Conservation (phyloP, 2,888 invertebrate species). For the Pheosia tremula region DNA sequence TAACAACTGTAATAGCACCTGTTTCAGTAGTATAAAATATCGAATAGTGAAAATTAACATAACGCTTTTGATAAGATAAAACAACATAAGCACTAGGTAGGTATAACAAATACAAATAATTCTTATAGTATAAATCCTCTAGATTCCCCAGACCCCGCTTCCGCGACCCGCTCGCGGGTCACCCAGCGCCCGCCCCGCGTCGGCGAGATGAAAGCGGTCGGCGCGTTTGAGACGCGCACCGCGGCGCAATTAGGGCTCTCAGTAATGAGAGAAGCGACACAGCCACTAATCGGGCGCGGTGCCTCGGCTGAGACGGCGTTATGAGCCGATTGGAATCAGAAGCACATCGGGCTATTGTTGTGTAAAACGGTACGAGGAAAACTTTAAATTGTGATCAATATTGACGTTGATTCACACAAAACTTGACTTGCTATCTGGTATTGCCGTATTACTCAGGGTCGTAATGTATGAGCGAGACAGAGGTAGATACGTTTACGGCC, state of each 20-base stretch:
- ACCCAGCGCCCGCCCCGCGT: constrained; percentile 35
- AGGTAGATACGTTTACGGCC: too few species aligned
- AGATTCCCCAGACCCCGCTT: constrained; percentile 13
- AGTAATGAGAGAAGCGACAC: constrained; percentile 81
- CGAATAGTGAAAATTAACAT: too few species aligned
- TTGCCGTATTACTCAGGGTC: too few species aligned
- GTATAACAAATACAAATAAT: too few species aligned
- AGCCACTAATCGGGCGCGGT: constrained; percentile 73
- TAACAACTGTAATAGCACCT: too few species aligned
- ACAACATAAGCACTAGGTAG: too few species aligned
- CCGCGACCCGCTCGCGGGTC: constrained; percentile 31
- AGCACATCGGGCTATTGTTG: constrained; percentile 37
- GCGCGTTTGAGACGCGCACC: constrained; percentile 72
- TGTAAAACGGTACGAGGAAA: constrained; percentile 8
- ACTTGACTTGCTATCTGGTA: too few species aligned
- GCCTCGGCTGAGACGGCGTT: constrained; percentile 48
- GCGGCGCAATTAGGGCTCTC: constrained; percentile 75
- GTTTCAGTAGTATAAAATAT: too few species aligned
- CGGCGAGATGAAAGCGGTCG: constrained; percentile 80
- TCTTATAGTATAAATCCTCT: too few species aligned
- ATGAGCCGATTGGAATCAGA: constrained; percentile 40
- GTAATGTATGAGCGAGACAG: too few species aligned
- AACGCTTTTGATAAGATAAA: too few species aligned
- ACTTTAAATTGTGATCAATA: not conserved
- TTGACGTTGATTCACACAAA: too few species aligned